Percentiles rank a stretch among this genome's conserved stretches.
Evolutionary conservation across 1,140 invertebrate species (phyloP).

Genomic region (Paralvinella palmiformis): DNA sequence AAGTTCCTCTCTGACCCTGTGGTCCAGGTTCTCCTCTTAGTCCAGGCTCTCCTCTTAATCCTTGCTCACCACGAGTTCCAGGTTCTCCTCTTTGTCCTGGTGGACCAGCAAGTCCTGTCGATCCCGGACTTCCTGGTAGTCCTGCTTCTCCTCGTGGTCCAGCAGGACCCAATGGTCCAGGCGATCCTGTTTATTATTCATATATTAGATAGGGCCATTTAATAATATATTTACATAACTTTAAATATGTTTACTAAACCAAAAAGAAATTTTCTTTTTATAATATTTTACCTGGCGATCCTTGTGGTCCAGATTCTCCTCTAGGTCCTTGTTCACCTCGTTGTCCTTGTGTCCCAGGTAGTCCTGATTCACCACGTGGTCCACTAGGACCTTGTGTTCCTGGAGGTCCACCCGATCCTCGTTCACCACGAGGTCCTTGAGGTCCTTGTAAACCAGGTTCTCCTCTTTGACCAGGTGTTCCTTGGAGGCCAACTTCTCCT

Average conservation of each 20-base stretch:
- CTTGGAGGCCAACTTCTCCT: not conserved
- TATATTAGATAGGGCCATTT: not conserved
- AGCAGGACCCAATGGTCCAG: not conserved
- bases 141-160: too few relatives aligned
- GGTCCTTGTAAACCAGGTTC: constrained; percentile 60
- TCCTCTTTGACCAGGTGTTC: constrained; percentile 20
- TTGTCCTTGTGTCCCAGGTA: not conserved
- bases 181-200: not conserved
- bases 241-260: not conserved
- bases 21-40: constrained; percentile 62
- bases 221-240: not conserved
- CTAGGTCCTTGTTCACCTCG: not conserved
- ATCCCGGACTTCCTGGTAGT: not conserved
- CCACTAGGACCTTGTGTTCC: constrained; percentile 7
- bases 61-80: constrained; percentile 21
- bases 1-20: constrained; percentile 26
- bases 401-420: not conserved
- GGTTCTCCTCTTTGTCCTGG: constrained; percentile 27
- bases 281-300: not conserved
- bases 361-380: not conserved
- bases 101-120: constrained; percentile 48
- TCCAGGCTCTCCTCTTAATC: constrained; percentile 3
- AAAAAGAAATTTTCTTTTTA: not conserved
- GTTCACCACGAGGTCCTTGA: constrained; percentile 64
- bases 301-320: constrained; percentile 4